Base-by-base conservation (phyloP, 1,140 invertebrate species). In the Aphis craccivora region DNA sequence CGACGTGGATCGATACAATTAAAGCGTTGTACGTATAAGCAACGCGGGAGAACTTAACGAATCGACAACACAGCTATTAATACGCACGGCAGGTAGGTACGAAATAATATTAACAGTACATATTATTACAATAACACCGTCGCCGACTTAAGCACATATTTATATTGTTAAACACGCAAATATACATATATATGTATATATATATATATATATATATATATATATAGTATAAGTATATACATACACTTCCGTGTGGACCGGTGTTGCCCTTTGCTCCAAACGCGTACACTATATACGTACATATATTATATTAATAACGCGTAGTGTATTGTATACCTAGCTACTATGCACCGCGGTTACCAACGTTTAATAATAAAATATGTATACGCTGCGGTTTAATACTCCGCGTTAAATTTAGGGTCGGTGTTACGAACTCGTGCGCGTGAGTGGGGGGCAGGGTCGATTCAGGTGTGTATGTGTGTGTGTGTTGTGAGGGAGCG, bases 301-400 rank as follows among this genome's bases (percentile, higher is more conserved):
- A 51, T 51, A 51, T 51, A 18, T 14, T 18, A n/a, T 76, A 76
- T n/a, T 67, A 67, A 67, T 67, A 67, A n/a, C 30, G 60, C 5
- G 60, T n/a, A 14, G 60, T 76, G n/a, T n/a, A 76, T 14, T 76
- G 60, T 76, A 76, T 35, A 76, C 60, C n/a, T 76, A 76, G 30
- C 30, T n/a, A 5, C 30, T 18, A 76, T n/a, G 60, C n/a, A 67
- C 60, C 30, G 60, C 60, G 30, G 60, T 67, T 67, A 67, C 60
- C 60, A 67, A n/a, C 60, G 60, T n/a, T 67, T 67, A 76, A 76
- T n/a, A 76, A 76, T 76, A 76, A 76, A 76, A 76, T 76, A 76
- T 76, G 60, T 76, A 76, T 35, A 76, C 9, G 48, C 48, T 51
- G 48, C 48, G 48, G 48, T 51, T 51, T 20, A 51, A 51, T 60